Evolutionary conservation across 2,113 vertebrate species (phyloP).

Genomic region (Ceyx margarethae): DNA sequence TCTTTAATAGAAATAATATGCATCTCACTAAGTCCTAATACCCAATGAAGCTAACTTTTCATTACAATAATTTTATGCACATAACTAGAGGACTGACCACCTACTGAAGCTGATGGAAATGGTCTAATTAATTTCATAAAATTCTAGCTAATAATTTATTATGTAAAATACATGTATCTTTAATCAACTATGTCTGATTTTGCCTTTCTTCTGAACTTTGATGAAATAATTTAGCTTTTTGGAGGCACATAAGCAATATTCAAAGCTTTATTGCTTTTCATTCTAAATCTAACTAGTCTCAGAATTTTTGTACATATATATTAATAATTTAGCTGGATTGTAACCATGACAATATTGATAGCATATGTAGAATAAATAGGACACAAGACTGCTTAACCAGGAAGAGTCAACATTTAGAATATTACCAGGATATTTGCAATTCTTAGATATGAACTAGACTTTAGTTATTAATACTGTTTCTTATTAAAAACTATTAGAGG

Average conservation of each 20-base stretch:
- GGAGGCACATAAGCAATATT: neutral
- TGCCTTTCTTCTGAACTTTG: neutral
- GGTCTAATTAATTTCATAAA: neutral
- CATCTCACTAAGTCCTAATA: neutral
- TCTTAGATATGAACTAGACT: neutral
- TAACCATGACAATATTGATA: slow-evolving; percentile 53
- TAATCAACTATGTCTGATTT: neutral
- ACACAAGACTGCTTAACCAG: neutral
- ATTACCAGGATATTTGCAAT: neutral
- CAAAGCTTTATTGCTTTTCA: neutral
- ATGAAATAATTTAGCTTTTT: neutral
- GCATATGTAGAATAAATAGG: slow-evolving; percentile 1
- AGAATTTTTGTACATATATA: neutral
- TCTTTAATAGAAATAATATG: neutral
- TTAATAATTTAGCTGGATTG: slow-evolving; percentile 14
- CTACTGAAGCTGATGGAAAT: neutral
- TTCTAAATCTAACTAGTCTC: neutral
- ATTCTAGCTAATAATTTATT: neutral
- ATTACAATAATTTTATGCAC: neutral
- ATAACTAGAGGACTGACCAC: neutral
- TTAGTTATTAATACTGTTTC: neutral
- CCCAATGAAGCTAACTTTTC: neutral
- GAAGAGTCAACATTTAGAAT: neutral
- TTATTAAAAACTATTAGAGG: neutral
- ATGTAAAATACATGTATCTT: neutral